Conservation (phyloP, 2,888 invertebrate genomes). For the Idaea biselata region DNA sequence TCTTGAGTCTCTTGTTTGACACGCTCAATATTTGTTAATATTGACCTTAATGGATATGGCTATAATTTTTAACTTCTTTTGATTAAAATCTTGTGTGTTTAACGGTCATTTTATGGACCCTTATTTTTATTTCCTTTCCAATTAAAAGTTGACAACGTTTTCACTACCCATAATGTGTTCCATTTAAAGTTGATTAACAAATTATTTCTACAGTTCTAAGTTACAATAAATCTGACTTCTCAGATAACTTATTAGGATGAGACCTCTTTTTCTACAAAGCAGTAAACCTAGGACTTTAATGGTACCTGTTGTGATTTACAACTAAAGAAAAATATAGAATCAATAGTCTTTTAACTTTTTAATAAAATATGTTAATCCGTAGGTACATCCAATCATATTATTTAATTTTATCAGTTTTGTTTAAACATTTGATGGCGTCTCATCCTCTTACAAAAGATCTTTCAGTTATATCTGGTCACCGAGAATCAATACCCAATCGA, state of each 20-base stretch:
- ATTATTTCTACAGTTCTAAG: not conserved
- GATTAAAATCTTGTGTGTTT: not conserved
- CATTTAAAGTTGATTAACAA: not conserved
- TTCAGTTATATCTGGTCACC: conserved; percentile 53
- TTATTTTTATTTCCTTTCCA: not conserved
- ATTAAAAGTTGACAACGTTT: not conserved
- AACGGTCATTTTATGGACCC: not conserved
- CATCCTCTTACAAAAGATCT: conserved; percentile 13
- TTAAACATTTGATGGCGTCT: not conserved
- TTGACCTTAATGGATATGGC: too few relatives aligned
- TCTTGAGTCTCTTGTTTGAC: too few relatives aligned
- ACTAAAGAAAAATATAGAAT: too few relatives aligned
- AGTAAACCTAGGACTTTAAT: not conserved
- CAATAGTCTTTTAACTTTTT: too few relatives aligned
- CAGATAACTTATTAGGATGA: not conserved
- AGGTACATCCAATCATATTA: too few relatives aligned
- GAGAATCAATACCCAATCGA: conserved; percentile 49
- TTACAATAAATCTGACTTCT: not conserved
- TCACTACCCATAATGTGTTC: not conserved
- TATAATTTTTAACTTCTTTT: too few relatives aligned
- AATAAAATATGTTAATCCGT: too few relatives aligned
- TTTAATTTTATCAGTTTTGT: not conserved
- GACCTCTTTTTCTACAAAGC: not conserved
- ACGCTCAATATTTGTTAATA: too few relatives aligned
- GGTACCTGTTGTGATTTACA: too few relatives aligned